Percentiles rank a stretch among this genome's conserved stretches.
Evolutionary conservation across 2,888 invertebrate species (phyloP).

Genomic region (Lutraria lutraria): DNA sequence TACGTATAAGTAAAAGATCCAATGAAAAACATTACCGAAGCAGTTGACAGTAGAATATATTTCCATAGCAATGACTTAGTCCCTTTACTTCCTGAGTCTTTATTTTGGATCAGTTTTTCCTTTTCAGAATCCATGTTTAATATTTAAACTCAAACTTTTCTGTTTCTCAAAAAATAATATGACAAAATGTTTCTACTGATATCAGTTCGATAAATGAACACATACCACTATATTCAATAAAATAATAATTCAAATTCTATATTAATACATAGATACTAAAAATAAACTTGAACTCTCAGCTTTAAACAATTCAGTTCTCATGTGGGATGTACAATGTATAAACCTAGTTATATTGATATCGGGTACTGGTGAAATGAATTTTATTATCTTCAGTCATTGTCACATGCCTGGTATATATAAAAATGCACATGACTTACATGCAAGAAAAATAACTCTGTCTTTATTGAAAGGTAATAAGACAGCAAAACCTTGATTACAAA

Average conservation of each 20-base stretch:
- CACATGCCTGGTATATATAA: background rate
- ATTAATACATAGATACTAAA: background rate
- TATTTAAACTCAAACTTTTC: background rate
- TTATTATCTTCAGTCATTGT: background rate
- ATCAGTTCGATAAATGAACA: background rate
- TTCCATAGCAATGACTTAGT: constrained; percentile 6
- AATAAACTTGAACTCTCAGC: background rate
- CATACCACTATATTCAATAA: background rate
- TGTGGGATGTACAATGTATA: background rate
- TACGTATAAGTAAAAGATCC: background rate
- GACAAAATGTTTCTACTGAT: background rate
- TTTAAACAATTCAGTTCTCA: background rate
- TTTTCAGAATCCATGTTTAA: constrained; percentile 13
- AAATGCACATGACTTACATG: too few species aligned
- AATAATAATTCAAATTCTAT: background rate
- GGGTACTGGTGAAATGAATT: too few species aligned
- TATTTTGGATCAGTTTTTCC: constrained; percentile 12
- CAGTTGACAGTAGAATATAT: background rate
- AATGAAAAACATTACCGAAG: background rate
- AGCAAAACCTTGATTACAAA: too few species aligned
- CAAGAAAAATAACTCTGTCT: too few species aligned
- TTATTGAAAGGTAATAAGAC: too few species aligned
- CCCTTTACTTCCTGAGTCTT: background rate
- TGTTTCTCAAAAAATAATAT: background rate
- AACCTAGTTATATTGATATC: background rate